Evolutionary conservation across 2,797 vertebrate species (phyloP).

Genomic region (Bradypodion pumilum): DNA sequence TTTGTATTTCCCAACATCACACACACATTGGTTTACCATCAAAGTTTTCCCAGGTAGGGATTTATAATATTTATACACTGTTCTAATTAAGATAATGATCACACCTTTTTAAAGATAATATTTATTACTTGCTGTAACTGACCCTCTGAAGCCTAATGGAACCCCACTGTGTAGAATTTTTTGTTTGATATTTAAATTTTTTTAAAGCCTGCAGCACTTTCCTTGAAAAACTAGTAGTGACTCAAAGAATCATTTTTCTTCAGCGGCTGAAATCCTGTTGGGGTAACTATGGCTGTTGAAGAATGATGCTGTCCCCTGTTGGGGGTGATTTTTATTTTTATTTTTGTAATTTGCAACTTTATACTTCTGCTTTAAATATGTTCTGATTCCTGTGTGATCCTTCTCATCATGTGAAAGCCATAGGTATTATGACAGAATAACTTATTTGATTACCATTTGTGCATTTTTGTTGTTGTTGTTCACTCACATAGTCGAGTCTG

Average conservation of each 20-base stretch:
- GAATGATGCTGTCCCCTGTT: too few species aligned
- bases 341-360: too few species aligned
- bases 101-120: constrained; percentile 50
- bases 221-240: background rate
- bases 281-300: too few species aligned
- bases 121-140: constrained; percentile 47
- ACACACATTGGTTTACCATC: constrained; percentile 52
- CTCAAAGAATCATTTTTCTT: background rate
- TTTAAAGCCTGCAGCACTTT: constrained; percentile 40
- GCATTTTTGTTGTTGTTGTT: too few species aligned
- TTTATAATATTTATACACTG: constrained; percentile 55
- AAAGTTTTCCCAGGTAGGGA: constrained; percentile 45
- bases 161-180: constrained; percentile 34
- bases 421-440: too few species aligned
- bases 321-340: too few species aligned
- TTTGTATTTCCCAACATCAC: constrained; percentile 34
- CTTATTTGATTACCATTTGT: too few species aligned
- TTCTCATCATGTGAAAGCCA: too few species aligned
- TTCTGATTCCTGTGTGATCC: too few species aligned
- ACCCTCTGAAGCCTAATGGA: constrained; percentile 32
- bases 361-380: too few species aligned
- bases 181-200: background rate
- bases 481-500: too few species aligned
- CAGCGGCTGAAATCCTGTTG: background rate
- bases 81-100: constrained; percentile 63